Evolutionary conservation across 2,888 invertebrate species (phyloP).

Genomic region (Cotesia congregata): DNA sequence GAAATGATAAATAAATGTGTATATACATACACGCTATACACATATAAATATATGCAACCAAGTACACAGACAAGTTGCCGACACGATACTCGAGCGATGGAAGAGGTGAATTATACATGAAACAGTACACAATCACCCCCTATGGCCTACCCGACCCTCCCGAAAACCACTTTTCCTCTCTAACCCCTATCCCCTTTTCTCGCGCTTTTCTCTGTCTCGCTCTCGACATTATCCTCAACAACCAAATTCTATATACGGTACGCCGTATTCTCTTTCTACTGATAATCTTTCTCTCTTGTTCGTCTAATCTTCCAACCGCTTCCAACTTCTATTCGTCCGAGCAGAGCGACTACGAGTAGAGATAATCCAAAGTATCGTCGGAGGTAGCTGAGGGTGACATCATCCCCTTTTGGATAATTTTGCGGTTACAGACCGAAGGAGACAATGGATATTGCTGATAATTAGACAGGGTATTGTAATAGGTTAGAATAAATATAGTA

Average conservation of each 20-base stretch:
- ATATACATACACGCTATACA: constrained; percentile 2
- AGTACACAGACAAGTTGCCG: constrained; percentile 54
- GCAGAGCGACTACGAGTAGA: background rate
- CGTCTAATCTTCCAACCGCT: background rate
- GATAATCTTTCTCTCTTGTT: constrained; percentile 10
- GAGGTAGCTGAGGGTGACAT: constrained; percentile 10
- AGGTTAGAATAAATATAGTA: background rate
- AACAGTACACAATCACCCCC: constrained; percentile 65
- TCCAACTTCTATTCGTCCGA: background rate
- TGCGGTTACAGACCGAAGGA: constrained; percentile 25
- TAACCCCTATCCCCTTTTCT: constrained; percentile 33
- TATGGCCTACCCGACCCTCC: constrained; percentile 42
- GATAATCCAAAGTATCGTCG: constrained; percentile 20
- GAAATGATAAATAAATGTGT: background rate
- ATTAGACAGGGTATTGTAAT: background rate
- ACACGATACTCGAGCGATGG: constrained; percentile 61
- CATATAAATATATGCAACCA: constrained; percentile 18
- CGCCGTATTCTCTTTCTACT: background rate
- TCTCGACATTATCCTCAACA: constrained; percentile 26
- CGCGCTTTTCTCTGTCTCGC: constrained; percentile 25
- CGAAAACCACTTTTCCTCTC: constrained; percentile 41
- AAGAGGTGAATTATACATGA: constrained; percentile 62
- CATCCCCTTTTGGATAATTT: constrained; percentile 32
- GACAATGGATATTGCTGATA: constrained; percentile 29
- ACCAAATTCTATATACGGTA: constrained; percentile 3